Evolutionary conservation across 1,140 invertebrate genomes (phyloP).

Genomic region (Himalopsyche phryganea): DNA sequence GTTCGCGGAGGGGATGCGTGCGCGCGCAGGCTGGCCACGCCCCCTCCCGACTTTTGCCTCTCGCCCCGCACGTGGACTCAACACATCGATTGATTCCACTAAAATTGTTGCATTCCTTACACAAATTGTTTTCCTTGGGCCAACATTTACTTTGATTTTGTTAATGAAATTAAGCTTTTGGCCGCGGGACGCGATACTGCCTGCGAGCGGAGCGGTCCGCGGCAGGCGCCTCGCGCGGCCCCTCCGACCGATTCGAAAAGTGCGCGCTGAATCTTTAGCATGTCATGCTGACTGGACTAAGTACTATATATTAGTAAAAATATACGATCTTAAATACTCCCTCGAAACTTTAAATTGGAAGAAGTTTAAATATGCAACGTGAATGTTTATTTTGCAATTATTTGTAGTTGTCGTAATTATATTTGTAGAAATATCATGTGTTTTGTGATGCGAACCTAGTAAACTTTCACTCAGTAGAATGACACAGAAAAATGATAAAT

Average conservation of each 20-base stretch:
- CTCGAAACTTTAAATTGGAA: background rate
- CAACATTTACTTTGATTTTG: constrained; percentile 24
- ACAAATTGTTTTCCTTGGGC: constrained; percentile 32
- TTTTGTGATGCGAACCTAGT: too few species aligned
- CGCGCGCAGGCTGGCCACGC: constrained; percentile 25
- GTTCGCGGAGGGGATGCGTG: constrained; percentile 30
- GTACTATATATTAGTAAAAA: background rate
- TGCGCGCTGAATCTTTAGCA: background rate
- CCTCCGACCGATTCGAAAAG: constrained; percentile 3
- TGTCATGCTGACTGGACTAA: background rate
- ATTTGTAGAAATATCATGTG: too few species aligned
- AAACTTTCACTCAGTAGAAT: too few species aligned
- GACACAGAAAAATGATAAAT: too few species aligned
- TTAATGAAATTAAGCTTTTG: constrained; percentile 21
- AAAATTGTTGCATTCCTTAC: constrained; percentile 33
- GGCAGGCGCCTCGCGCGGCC: background rate
- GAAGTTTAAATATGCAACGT: background rate
- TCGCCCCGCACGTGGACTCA: constrained; percentile 23
- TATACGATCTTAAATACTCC: background rate
- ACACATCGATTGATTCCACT: constrained; percentile 40
- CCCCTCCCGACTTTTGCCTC: constrained; percentile 20
- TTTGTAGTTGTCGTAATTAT: too few species aligned
- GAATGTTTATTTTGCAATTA: background rate
- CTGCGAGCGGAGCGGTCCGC: constrained; percentile 1
- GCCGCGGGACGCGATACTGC: constrained; percentile 3